Percentiles rank a stretch among this genome's conserved stretches.
Evolutionary conservation across 2,888 invertebrate species (phyloP).

Genomic region (Archips xylosteana): DNA sequence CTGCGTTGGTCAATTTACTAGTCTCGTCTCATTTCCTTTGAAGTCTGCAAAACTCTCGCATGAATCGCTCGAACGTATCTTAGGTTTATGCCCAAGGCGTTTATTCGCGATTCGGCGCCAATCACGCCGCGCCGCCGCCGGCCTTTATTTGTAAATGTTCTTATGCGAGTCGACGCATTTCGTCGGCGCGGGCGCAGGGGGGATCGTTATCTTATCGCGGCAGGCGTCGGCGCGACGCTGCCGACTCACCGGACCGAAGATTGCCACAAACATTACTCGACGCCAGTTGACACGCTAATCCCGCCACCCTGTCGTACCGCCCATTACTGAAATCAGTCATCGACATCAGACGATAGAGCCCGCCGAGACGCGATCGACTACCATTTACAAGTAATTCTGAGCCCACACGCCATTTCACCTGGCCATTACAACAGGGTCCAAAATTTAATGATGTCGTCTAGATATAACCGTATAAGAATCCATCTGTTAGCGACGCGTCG

Average conservation of each 20-base stretch:
- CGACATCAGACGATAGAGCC: conserved; percentile 67
- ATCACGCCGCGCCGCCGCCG: conserved; percentile 56
- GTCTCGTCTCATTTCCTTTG: conserved; percentile 44
- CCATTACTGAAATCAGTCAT: conserved; percentile 60
- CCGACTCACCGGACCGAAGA: conserved; percentile 47
- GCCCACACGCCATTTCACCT: conserved; percentile 70
- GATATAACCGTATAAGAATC: conserved; percentile 69
- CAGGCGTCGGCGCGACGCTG: conserved; percentile 67
- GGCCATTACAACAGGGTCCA: conserved; percentile 65
- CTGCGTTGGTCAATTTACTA: conserved; percentile 58
- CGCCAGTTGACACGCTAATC: conserved; percentile 49
- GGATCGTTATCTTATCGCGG: conserved; percentile 63
- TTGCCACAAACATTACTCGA: conserved; percentile 52
- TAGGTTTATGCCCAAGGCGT: conserved; percentile 55
- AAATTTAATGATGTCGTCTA: conserved; percentile 78
- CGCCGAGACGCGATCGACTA: conserved; percentile 63
- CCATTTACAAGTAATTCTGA: conserved; percentile 67
- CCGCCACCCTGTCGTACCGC: conserved; percentile 50
- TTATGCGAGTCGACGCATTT: conserved; percentile 59
- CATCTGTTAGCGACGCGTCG: conserved; percentile 76
- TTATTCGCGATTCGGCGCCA: conserved; percentile 62
- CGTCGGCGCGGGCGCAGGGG: conserved; percentile 44
- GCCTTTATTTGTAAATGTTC: conserved; percentile 74
- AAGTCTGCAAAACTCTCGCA: conserved; percentile 58
- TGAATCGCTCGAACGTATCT: conserved; percentile 56